Percentiles rank a stretch among this genome's conserved stretches.
Evolutionary conservation across 2,797 vertebrate genomes (phyloP).

Genomic region (Tympanoctomys barrerae): DNA sequence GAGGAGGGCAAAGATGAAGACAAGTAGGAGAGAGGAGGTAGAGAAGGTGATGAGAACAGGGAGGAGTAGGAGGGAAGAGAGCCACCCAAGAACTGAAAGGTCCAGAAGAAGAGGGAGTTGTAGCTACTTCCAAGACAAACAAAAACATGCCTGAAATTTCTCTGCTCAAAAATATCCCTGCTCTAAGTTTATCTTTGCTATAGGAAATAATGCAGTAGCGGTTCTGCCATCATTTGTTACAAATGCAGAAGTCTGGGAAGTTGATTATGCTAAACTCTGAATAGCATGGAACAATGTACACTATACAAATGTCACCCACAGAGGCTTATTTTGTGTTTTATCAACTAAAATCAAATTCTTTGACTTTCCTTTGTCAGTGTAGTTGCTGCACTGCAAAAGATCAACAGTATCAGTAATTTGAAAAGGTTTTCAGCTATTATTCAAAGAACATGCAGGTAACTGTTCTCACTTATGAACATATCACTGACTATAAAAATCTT

Average conservation of each 20-base stretch:
- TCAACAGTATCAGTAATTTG: slow-evolving; percentile 96
- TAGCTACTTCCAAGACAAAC: slow-evolving; percentile 89
- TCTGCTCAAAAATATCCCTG: slow-evolving; percentile 87
- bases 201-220: slow-evolving; percentile 93
- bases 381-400: slow-evolving; percentile 94
- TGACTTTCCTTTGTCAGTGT: slow-evolving; percentile 93
- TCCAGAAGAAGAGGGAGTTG: slow-evolving; percentile 88
- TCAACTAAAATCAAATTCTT: slow-evolving; percentile 89
- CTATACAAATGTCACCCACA: slow-evolving; percentile 81
- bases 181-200: slow-evolving; percentile 92
- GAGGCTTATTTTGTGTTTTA: slow-evolving; percentile 93
- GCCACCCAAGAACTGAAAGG: background rate
- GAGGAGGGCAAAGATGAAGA: background rate
- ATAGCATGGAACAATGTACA: slow-evolving; percentile 88
- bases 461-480: slow-evolving; percentile 92
- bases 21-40: background rate
- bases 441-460: slow-evolving; percentile 91
- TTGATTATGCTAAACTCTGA: slow-evolving; percentile 92
- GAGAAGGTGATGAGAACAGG: background rate
- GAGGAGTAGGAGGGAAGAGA: background rate
- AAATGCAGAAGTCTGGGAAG: slow-evolving; percentile 91
- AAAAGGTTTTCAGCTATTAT: slow-evolving; percentile 94
- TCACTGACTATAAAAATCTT: slow-evolving; percentile 94
- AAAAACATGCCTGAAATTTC: slow-evolving; percentile 78
- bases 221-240: slow-evolving; percentile 94